phyloP scores from a whole-genome alignment of 2,797 vertebrate genomes.

The Acanthurus tractus region DNA sequence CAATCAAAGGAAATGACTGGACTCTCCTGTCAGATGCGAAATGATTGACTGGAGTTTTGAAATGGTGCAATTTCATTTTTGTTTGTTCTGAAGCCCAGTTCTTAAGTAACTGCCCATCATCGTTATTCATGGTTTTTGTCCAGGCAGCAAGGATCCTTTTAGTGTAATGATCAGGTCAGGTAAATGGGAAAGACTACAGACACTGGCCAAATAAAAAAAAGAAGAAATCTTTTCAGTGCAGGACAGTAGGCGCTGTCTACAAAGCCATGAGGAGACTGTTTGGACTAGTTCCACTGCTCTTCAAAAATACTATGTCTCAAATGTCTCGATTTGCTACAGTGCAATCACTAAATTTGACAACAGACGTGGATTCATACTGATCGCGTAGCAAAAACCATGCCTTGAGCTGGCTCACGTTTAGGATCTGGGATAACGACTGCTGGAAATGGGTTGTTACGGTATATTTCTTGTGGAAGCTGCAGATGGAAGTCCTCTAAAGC shows the following conservation, averaged over 20 bases:
- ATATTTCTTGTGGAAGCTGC: constrained; percentile 61
- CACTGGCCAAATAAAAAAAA: constrained; percentile 13
- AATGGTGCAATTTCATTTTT: constrained; percentile 41
- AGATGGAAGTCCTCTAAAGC: constrained; percentile 62
- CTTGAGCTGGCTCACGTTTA: constrained; percentile 26
- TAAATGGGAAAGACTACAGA: constrained; percentile 36
- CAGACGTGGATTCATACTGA: constrained; percentile 33
- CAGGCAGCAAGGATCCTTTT: constrained; percentile 35
- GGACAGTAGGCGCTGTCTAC: not conserved
- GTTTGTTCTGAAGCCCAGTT: constrained; percentile 70
- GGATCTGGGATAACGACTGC: constrained; percentile 47
- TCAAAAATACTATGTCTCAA: constrained; percentile 18
- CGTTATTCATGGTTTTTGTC: constrained; percentile 53
- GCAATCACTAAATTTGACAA: constrained; percentile 37
- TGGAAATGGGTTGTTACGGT: constrained; percentile 52
- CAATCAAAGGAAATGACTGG: constrained; percentile 65
- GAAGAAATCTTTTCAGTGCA: constrained; percentile 12
- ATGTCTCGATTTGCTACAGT: constrained; percentile 1
- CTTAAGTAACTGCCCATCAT: constrained; percentile 45
- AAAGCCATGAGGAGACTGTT: not conserved
- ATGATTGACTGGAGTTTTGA: constrained; percentile 62
- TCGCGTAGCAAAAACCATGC: constrained; percentile 12
- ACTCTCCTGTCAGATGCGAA: constrained; percentile 47
- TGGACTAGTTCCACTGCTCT: not conserved
- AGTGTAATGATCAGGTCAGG: constrained; percentile 44